These are phyloP conservation scores for Bettongia penicillata DNA, from an alignment of 2,113 vertebrate species.

Conservation along the genomic window DNA sequence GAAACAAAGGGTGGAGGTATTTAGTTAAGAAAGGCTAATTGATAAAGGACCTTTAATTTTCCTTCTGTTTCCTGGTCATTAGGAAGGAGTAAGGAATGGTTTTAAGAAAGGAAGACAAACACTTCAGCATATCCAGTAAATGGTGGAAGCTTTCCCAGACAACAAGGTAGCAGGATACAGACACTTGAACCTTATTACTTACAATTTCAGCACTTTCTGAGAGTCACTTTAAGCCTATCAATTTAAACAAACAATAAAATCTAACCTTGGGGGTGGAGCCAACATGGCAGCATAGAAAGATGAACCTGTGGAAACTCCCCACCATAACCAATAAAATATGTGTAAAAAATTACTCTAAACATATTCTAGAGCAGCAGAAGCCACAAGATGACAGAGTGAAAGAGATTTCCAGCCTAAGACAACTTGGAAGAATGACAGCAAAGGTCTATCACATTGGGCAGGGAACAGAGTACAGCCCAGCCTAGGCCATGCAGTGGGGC, in stretches of 20 bases:
- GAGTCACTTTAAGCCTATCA: not conserved
- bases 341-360: too few species aligned
- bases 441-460: too few species aligned
- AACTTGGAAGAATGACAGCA: too few species aligned
- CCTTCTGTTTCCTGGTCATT: not conserved
- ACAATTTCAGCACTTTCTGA: not conserved
- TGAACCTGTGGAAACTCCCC: too few species aligned
- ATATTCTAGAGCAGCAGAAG: too few species aligned
- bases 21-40: not conserved
- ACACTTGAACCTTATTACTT: not conserved
- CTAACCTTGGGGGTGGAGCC: not conserved
- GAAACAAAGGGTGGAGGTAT: not conserved
- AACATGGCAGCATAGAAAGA: too few species aligned
- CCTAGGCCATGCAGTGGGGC: too few species aligned
- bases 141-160: not conserved
- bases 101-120: not conserved
- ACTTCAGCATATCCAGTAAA: not conserved
- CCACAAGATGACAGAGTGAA: too few species aligned
- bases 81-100: not conserved
- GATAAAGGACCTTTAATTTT: not conserved
- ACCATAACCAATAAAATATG: too few species aligned
- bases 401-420: too few species aligned
- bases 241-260: not conserved
- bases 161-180: not conserved
- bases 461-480: too few species aligned